Percentiles rank a stretch among this genome's conserved stretches.
phyloP scores from a whole-genome alignment of 2,888 invertebrate genomes.

The Nephrocerus scutellatus region DNA sequence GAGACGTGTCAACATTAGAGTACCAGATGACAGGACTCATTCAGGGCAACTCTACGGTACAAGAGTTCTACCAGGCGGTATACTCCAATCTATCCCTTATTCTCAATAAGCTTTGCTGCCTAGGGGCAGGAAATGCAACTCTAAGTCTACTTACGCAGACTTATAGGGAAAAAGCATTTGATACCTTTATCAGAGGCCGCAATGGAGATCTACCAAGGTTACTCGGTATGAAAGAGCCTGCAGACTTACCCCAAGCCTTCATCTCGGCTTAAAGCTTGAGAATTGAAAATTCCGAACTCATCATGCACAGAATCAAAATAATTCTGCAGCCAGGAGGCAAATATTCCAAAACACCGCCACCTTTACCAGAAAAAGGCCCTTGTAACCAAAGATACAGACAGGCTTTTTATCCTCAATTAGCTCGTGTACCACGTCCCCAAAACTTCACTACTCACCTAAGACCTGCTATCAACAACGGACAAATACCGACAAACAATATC shows the following conservation, averaged over 20 bases:
- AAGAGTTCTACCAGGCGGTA: not conserved
- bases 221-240: conserved; percentile 1
- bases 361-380: too few species aligned
- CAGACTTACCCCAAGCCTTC: conserved; percentile 3
- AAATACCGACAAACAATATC: too few species aligned
- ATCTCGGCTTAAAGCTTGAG: conserved; percentile 1
- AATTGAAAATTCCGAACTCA: not conserved
- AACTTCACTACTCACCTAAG: too few species aligned
- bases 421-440: too few species aligned
- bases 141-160: not conserved
- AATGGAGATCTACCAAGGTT: conserved; percentile 1
- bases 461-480: too few species aligned
- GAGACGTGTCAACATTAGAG: conserved; percentile 11
- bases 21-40: too few species aligned
- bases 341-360: too few species aligned
- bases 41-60: conserved; percentile 1
- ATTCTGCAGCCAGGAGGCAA: too few species aligned
- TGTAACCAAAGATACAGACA: too few species aligned
- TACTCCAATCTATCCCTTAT: conserved; percentile 2
- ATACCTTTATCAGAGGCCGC: conserved; percentile 1
- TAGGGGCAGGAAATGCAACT: not conserved
- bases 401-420: too few species aligned
- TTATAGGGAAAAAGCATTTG: conserved; percentile 4
- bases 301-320: conserved; percentile 4
- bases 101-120: not conserved